Conservation (phyloP, 1,140 invertebrate species). For the Drosophila parvula region DNA sequence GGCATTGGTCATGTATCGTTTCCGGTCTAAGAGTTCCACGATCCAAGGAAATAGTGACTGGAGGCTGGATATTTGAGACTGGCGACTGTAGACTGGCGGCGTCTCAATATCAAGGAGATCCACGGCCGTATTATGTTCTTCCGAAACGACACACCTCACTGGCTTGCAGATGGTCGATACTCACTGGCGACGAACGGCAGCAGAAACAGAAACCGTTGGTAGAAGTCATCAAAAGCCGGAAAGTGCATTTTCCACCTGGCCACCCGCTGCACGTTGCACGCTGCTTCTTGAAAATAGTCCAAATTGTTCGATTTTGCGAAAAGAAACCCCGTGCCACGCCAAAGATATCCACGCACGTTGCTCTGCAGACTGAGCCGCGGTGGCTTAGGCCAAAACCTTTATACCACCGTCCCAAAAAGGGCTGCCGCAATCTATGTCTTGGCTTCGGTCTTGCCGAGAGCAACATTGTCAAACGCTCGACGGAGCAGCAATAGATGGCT, state of each 20-base stretch:
- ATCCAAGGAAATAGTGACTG: slow-evolving; percentile 1
- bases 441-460: slow-evolving; percentile 23
- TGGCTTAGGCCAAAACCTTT: slow-evolving; percentile 55
- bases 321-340: slow-evolving; percentile 16
- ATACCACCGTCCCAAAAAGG: slow-evolving; percentile 54
- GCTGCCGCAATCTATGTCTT: slow-evolving; percentile 17
- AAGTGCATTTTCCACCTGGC: slow-evolving; percentile 67
- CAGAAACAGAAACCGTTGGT: slow-evolving; percentile 68
- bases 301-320: slow-evolving; percentile 3
- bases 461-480: slow-evolving; percentile 51
- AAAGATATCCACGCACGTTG: slow-evolving; percentile 56
- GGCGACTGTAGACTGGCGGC: background rate
- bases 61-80: slow-evolving; percentile 13
- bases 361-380: slow-evolving; percentile 61
- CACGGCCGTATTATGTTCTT: slow-evolving; percentile 25
- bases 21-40: slow-evolving; percentile 18
- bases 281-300: slow-evolving; percentile 4
- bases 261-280: slow-evolving; percentile 2
- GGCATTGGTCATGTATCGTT: slow-evolving; percentile 28
- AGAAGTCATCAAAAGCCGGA: slow-evolving; percentile 67
- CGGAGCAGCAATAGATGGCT: slow-evolving; percentile 43
- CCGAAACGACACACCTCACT: slow-evolving; percentile 60
- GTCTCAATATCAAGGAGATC: slow-evolving; percentile 42
- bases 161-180: slow-evolving; percentile 58
- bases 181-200: slow-evolving; percentile 69